Evolutionary conservation across 2,888 invertebrate genomes (phyloP).

Genomic region (Patella pellucida): DNA sequence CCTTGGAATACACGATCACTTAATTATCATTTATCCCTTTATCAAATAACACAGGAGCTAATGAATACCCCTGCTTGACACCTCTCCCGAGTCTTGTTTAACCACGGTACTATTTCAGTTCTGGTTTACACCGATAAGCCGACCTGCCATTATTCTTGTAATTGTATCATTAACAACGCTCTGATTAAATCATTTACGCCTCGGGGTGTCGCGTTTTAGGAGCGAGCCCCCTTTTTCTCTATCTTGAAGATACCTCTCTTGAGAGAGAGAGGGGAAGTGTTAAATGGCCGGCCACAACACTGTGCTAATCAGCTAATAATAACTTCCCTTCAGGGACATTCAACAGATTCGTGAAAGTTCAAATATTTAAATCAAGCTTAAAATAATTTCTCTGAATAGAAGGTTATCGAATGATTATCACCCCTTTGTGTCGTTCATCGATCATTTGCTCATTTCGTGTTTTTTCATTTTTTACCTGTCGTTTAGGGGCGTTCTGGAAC

Average conservation of each 20-base stretch:
- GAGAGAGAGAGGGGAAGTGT: background rate
- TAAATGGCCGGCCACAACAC: background rate
- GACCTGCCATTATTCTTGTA: slow-evolving; percentile 2
- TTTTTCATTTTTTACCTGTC: too few species aligned
- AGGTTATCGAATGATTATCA: background rate
- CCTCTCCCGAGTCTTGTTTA: slow-evolving; percentile 1
- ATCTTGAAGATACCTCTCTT: background rate
- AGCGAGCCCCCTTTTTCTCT: background rate
- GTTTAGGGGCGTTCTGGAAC: too few species aligned
- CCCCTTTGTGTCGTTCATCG: background rate
- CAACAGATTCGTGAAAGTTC: background rate
- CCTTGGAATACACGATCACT: background rate
- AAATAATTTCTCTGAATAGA: background rate
- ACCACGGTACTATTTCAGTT: background rate
- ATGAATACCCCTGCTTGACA: slow-evolving; percentile 10
- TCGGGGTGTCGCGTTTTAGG: background rate
- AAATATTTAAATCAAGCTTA: background rate
- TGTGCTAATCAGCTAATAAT: background rate
- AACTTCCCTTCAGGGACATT: background rate
- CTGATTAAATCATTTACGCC: slow-evolving; percentile 10
- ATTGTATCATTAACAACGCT: slow-evolving; percentile 3
- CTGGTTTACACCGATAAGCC: background rate
- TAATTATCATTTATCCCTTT: slow-evolving; percentile 11
- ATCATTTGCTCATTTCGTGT: background rate
- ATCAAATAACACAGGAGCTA: slow-evolving; percentile 10